Conservation (phyloP, 2,113 vertebrate species). For the Helogale parvula region DNA sequence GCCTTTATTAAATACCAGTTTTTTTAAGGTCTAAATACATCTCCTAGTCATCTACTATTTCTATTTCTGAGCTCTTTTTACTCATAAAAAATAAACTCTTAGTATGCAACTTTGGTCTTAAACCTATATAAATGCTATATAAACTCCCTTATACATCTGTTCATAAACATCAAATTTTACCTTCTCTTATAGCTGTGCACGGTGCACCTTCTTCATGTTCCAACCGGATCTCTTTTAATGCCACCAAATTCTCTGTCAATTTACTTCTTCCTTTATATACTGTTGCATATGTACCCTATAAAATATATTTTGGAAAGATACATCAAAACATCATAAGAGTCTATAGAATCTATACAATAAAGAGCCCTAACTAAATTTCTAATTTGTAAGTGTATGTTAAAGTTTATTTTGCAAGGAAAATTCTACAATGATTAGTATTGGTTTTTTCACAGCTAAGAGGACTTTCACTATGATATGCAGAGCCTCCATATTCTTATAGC, state of each 20-base stretch:
- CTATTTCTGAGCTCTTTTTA: not conserved
- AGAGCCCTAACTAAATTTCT: not conserved
- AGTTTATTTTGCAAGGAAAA: constrained; percentile 42
- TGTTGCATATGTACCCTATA: constrained; percentile 97
- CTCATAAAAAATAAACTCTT: not conserved
- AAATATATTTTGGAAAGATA: constrained; percentile 62
- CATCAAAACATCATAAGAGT: not conserved
- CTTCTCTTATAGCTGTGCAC: constrained; percentile 98
- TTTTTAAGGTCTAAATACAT: constrained; percentile 13
- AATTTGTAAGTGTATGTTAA: not conserved
- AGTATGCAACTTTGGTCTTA: not conserved
- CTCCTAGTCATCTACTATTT: constrained; percentile 25
- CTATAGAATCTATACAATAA: not conserved
- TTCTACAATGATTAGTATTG: not conserved
- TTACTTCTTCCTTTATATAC: constrained; percentile 99
- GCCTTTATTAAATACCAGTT: constrained; percentile 12
- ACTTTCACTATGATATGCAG: not conserved
- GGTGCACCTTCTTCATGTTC: constrained; percentile 99
- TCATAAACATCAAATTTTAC: constrained; percentile 78
- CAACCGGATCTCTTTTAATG: constrained; percentile 97
- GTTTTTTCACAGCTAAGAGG: not conserved
- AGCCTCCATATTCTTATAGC: not conserved
- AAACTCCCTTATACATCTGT: not conserved
- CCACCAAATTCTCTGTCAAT: constrained; percentile 98
- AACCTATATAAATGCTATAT: constrained; percentile 11